Percentiles rank a stretch among this genome's conserved stretches.
Conservation (phyloP, 2,797 vertebrate species). For the Hypotaenidia philippensis region DNA sequence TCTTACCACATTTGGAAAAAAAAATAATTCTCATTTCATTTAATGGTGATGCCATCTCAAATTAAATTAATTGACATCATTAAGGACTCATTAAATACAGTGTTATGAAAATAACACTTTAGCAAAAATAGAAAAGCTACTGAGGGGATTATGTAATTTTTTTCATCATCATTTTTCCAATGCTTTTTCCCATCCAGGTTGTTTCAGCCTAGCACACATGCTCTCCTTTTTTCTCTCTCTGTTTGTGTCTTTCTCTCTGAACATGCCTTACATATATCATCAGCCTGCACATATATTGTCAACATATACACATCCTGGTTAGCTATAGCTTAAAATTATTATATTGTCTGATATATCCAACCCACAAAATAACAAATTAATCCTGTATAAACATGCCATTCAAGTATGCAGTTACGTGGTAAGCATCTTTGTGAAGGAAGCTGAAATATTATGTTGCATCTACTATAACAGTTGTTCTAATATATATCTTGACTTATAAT, state of each 20-base stretch:
- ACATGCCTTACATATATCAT: neutral
- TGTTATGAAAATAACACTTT: neutral
- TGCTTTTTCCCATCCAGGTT: neutral
- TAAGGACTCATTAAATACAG: neutral
- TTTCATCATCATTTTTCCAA: neutral
- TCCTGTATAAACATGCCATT: neutral
- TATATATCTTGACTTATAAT: neutral
- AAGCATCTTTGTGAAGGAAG: neutral
- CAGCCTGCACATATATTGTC: neutral
- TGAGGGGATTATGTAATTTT: accelerated
- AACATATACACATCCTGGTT: neutral
- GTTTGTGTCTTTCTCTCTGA: neutral
- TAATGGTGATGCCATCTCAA: neutral
- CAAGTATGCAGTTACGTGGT: neutral
- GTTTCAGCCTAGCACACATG: neutral
- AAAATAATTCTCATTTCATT: neutral
- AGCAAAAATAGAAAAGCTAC: neutral
- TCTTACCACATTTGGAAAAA: neutral
- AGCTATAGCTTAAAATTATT: neutral
- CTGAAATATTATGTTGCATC: neutral
- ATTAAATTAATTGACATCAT: neutral
- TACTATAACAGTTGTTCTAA: neutral
- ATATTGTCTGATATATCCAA: neutral
- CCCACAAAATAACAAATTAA: neutral
- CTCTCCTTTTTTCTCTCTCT: neutral